Conservation (phyloP, 2,888 invertebrate species). For the Theretra japonica region DNA sequence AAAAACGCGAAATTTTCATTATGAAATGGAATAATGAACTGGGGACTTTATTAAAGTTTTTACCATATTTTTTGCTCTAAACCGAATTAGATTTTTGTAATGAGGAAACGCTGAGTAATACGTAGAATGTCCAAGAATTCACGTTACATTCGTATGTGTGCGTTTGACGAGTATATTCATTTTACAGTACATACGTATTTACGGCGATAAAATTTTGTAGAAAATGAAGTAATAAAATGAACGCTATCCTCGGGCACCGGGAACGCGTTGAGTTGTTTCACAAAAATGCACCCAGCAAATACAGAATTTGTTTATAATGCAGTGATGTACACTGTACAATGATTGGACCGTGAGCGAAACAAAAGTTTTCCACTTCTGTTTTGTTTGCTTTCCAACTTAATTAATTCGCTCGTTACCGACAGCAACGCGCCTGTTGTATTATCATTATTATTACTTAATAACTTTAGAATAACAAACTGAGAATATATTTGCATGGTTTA, state of each 20-base stretch:
- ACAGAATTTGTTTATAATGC: conserved; percentile 36
- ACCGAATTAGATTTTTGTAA: neutral
- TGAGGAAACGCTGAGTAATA: neutral
- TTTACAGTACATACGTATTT: neutral
- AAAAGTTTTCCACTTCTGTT: conserved; percentile 54
- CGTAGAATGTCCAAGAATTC: neutral
- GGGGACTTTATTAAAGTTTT: neutral
- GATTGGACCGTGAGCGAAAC: conserved; percentile 48
- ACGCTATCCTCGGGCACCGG: conserved; percentile 15
- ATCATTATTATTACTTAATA: conserved; percentile 58
- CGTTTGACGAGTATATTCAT: neutral
- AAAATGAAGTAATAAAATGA: conserved; percentile 25
- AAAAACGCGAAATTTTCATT: neutral
- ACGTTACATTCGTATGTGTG: neutral
- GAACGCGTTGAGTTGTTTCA: conserved; percentile 16
- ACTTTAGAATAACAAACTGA: conserved; percentile 49
- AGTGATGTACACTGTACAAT: conserved; percentile 45
- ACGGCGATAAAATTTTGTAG: conserved; percentile 11
- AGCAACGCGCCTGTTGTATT: conserved; percentile 42
- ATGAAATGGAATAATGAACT: neutral
- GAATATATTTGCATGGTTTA: conserved; percentile 29
- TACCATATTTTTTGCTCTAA: neutral
- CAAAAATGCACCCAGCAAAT: conserved; percentile 17
- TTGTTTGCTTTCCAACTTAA: conserved; percentile 65
- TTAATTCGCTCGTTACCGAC: conserved; percentile 60